Evolutionary conservation across 2,888 invertebrate genomes (phyloP).

Genomic region (Phymatocera aterrima): DNA sequence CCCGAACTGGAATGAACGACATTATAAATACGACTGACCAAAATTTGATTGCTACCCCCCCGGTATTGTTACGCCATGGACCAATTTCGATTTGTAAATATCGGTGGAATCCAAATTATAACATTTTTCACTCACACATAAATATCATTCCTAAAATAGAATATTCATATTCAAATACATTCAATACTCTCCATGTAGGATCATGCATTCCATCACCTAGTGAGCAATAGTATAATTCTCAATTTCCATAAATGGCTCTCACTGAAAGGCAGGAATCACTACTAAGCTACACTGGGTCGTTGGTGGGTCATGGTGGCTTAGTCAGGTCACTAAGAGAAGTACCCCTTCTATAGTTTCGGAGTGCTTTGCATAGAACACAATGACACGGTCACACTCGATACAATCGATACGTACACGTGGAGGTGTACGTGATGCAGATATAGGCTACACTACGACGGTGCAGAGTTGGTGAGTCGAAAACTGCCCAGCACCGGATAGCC

Average conservation of each 20-base stretch:
- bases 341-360: neutral
- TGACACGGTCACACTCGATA: slow-evolving; percentile 59
- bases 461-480: slow-evolving; percentile 19
- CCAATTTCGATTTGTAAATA: neutral
- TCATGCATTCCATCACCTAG: neutral
- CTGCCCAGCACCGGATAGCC: slow-evolving; percentile 24
- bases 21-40: slow-evolving; percentile 2
- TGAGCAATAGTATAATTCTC: slow-evolving; percentile 12
- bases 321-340: slow-evolving; percentile 20
- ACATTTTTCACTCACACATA: neutral
- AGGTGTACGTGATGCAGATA: neutral
- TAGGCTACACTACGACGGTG: slow-evolving; percentile 4
- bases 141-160: neutral
- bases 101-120: neutral
- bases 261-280: slow-evolving; percentile 3
- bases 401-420: slow-evolving; percentile 59
- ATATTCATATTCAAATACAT: neutral
- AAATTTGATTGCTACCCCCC: too few species aligned
- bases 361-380: slow-evolving; percentile 59
- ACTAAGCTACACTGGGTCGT: slow-evolving; percentile 17
- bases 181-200: neutral
- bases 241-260: neutral
- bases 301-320: slow-evolving; percentile 12
- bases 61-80: neutral
- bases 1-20: neutral